Evolutionary conservation across 2,888 invertebrate genomes (phyloP).

Genomic region (Exocentrus adspersus): DNA sequence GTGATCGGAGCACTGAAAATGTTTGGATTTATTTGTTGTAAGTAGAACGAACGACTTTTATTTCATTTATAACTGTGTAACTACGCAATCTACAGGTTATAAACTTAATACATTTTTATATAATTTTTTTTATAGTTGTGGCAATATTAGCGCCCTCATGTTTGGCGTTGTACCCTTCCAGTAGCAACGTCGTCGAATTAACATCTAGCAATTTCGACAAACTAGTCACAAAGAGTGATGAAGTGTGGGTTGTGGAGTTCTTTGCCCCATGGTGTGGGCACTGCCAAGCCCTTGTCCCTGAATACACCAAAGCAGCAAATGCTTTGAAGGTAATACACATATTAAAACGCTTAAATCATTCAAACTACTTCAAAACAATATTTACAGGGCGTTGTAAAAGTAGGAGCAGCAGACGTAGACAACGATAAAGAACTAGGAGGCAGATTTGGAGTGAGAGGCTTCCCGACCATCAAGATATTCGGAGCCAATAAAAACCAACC

Average conservation of each 20-base stretch:
- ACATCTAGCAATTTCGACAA: conserved; percentile 89
- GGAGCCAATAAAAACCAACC: conserved; percentile 84
- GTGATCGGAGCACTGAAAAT: conserved; percentile 8
- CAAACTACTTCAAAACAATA: no score
- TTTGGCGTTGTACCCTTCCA: conserved; percentile 72
- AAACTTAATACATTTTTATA: neutral
- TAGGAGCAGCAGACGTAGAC: conserved; percentile 94
- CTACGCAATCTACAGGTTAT: conserved; percentile 16
- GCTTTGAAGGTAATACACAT: conserved; percentile 87
- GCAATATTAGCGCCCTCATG: conserved; percentile 55
- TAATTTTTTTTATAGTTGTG: conserved; percentile 45
- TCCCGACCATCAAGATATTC: conserved; percentile 97
- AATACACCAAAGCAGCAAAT: conserved; percentile 92
- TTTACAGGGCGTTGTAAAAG: conserved; percentile 87
- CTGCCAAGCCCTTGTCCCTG: conserved; percentile 89
- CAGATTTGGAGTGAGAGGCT: conserved; percentile 87
- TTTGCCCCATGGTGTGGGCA: conserved; percentile 97
- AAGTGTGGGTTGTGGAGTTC: conserved; percentile 96
- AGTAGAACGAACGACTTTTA: no score
- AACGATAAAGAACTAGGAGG: conserved; percentile 83
- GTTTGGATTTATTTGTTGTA: conserved; percentile 10
- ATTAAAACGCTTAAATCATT: no score
- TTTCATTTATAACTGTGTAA: no score
- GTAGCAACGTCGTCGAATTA: conserved; percentile 84
- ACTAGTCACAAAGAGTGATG: conserved; percentile 83